Evolutionary conservation across 2,113 vertebrate species (phyloP).

Genomic region (Arenaria interpres): DNA sequence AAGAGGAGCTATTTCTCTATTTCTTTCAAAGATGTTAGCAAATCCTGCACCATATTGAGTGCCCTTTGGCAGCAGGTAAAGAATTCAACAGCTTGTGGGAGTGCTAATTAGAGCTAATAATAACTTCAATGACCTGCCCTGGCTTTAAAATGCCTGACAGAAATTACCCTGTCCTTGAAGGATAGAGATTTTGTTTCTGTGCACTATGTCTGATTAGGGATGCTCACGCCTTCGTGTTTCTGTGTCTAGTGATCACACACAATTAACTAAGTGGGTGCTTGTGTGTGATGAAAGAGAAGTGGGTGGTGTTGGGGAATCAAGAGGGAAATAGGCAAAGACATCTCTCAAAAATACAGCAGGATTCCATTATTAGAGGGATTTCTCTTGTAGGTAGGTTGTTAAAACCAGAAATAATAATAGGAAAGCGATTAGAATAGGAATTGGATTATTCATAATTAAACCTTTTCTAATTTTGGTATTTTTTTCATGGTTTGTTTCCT

Average conservation of each 20-base stretch:
- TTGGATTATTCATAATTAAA: neutral
- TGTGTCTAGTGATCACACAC: neutral
- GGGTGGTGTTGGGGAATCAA: neutral
- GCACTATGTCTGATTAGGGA: neutral
- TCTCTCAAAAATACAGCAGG: neutral
- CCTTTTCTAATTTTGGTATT: neutral
- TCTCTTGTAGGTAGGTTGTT: neutral
- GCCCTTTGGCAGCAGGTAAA: constrained; percentile 4
- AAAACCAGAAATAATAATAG: neutral
- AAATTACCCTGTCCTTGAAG: constrained; percentile 17
- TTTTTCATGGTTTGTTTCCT: neutral
- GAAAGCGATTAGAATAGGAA: neutral
- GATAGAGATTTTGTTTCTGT: neutral
- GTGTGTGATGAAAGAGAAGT: neutral
- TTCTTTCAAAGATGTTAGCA: neutral
- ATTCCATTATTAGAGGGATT: neutral
- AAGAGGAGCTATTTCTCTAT: neutral
- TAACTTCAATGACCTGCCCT: constrained; percentile 36
- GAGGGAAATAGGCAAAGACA: neutral
- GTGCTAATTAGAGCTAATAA: constrained; percentile 54
- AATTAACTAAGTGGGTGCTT: neutral
- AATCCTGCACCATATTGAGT: constrained; percentile 29
- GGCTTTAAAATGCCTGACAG: constrained; percentile 30
- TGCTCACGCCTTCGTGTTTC: neutral
- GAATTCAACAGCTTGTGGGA: constrained; percentile 16